A percentile compares a stretch with the other conserved stretches of the same genome.
phyloP scores from a whole-genome alignment of 2,888 invertebrate genomes.

The Pseudoips prasinana region DNA sequence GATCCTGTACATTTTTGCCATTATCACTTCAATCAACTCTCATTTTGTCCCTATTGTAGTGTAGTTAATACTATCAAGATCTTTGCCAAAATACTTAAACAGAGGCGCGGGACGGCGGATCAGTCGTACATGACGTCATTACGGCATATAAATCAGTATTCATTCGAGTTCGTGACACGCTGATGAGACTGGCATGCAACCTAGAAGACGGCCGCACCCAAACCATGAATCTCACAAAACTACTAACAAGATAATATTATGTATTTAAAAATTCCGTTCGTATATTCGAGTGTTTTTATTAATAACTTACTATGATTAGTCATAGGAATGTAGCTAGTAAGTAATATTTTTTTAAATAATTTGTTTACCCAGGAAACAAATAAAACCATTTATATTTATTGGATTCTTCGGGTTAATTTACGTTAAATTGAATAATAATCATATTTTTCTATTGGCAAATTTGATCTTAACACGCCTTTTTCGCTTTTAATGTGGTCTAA shows the following conservation, averaged over 20 bases:
- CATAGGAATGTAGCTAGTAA: no score
- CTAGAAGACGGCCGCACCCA: conserved; percentile 44
- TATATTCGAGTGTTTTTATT: conserved; percentile 1
- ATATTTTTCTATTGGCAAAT: no score
- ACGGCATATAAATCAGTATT: conserved; percentile 49
- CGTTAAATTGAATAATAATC: no score
- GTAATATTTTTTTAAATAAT: no score
- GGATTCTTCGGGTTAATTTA: no score
- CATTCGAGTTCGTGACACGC: conserved; percentile 34
- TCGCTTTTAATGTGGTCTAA: no score
- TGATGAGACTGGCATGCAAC: conserved; percentile 42
- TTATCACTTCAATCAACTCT: no score
- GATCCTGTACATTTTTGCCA: no score
- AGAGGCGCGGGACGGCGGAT: conserved; percentile 50
- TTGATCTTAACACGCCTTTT: no score
- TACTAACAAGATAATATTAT: conserved; percentile 11
- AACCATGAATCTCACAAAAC: conserved; percentile 27
- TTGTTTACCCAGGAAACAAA: no score
- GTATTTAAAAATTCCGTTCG: conserved; percentile 7
- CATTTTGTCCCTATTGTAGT: no score
- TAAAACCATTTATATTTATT: no score
- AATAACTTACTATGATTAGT: conserved; percentile 1
- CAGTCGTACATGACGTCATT: conserved; percentile 72
- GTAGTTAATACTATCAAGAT: neutral
- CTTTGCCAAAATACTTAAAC: conserved; percentile 3